Percentiles rank a stretch among this genome's conserved stretches.
Evolutionary conservation across 2,888 invertebrate species (phyloP).

Genomic region (Oscheius sp.): DNA sequence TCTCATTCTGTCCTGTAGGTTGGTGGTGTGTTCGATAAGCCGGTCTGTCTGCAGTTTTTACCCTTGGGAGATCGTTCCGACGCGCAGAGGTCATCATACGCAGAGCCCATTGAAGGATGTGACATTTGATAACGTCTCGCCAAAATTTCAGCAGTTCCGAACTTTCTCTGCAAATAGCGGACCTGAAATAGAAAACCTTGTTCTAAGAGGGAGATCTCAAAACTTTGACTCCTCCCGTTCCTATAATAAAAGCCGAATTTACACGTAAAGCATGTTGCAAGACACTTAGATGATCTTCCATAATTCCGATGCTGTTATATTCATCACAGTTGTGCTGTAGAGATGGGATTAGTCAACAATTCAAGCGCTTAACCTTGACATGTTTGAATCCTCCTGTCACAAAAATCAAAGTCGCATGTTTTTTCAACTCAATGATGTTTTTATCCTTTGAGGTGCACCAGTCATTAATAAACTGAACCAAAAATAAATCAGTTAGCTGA

Average conservation of each 20-base stretch:
- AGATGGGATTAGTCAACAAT: not conserved
- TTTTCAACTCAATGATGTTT: constrained; percentile 5
- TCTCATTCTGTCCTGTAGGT: constrained; percentile 20
- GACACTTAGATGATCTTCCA: constrained; percentile 11
- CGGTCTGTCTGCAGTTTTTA: constrained; percentile 8
- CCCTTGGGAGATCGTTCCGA: constrained; percentile 21
- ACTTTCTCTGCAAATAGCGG: constrained; percentile 18
- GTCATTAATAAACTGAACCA: constrained; percentile 21
- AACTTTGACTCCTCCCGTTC: constrained; percentile 30
- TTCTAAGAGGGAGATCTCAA: not conserved
- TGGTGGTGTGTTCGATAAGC: not conserved
- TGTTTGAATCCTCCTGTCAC: constrained; percentile 11
- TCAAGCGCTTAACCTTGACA: not conserved
- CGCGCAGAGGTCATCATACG: constrained; percentile 25
- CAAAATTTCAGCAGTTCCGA: constrained; percentile 19
- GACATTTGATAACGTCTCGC: constrained; percentile 21
- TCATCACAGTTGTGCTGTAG: constrained; percentile 22
- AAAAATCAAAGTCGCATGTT: constrained; percentile 26
- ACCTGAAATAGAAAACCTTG: constrained; percentile 6
- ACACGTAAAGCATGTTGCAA: constrained; percentile 9
- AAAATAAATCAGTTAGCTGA: constrained; percentile 20
- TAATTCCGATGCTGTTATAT: not conserved
- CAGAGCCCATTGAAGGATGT: constrained; percentile 30
- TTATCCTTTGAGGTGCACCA: constrained; percentile 22
- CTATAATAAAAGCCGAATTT: constrained; percentile 22